Evolutionary conservation across 2,113 vertebrate genomes (phyloP), one percentile per base, ranked within the genome.

Genomic region (Lichenostomus cassidix): DNA sequence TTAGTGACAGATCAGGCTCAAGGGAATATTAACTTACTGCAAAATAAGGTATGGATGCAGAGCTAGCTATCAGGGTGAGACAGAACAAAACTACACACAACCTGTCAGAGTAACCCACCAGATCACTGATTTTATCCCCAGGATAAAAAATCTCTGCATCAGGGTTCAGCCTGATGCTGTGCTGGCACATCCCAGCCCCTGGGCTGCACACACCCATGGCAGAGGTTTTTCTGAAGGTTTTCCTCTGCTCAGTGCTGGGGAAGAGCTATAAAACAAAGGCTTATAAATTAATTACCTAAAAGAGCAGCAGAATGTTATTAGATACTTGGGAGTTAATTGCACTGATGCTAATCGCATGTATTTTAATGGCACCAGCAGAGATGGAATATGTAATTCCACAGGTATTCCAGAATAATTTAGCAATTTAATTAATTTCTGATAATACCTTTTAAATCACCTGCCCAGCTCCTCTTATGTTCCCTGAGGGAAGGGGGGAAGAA

Each of bases 351-450:
- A 92, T 93, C 4, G 0, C 37, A 29, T 28, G 49, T 68, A 87
- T 71, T 93, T 94, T 92, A 89, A 82, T 53, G 58, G 53, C 80
- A 87, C 46, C 69, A 23, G 88, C 53, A 95, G 90, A 92, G 80
- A 78, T 58, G 64, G 59, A 84, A 70, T 69, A 74, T 39, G 29
- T 37, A 89, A 84, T 93, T 96, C 91, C 91, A 87, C 14, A 82
- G 80, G 87, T 89, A 95, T 89, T 87, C 73, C 88, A 89, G 83
- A 95, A 90, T 83, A 93, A 94, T 90, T 89, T 83, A 82, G 76
- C 92, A 42, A 89, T 75, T 95, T 89, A 95, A 94, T 96, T 94
- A 89, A 92, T 94, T 96, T 84, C 86, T 89, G 73, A 60, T 96
- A 93, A 93, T 73, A 52, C 44, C 31, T 82, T 90, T 86, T 86